phyloP scores from a whole-genome alignment of 1,140 invertebrate genomes.

The Drosophila pseudoobscura region DNA sequence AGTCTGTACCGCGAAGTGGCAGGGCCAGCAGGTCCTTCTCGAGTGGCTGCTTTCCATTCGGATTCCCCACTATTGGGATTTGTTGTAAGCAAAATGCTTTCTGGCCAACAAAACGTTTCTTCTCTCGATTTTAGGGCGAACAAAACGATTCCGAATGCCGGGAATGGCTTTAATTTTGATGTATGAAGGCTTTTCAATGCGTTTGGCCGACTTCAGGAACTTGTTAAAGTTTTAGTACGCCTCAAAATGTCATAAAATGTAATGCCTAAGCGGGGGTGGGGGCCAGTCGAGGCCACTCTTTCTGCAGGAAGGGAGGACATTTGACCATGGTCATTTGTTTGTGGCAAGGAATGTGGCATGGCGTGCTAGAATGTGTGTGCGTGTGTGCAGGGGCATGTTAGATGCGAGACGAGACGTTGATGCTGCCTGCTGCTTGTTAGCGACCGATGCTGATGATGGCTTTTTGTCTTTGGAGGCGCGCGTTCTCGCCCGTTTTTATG shows the following conservation, averaged over 20 bases:
- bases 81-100: too few species aligned
- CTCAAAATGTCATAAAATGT: conserved; percentile 77
- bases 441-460: conserved; percentile 66
- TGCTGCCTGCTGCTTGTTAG: conserved; percentile 50
- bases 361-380: conserved; percentile 4
- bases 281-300: too few species aligned
- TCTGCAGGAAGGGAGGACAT: conserved; percentile 16
- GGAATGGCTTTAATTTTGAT: conserved; percentile 71
- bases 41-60: too few species aligned
- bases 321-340: conserved; percentile 64
- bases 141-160: conserved; percentile 29
- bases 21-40: neutral
- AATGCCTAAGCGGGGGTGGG: conserved; percentile 37
- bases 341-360: conserved; percentile 1
- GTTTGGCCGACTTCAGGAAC: conserved; percentile 35
- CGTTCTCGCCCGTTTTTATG: conserved; percentile 63
- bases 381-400: conserved; percentile 14
- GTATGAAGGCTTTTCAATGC: conserved; percentile 53
- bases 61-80: too few species aligned
- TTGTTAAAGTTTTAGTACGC: conserved; percentile 71
- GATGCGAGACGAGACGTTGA: neutral
- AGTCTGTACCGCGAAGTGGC: conserved; percentile 11
- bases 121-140: neutral
- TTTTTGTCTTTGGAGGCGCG: conserved; percentile 60
- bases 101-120: too few species aligned